Evolutionary conservation across 2,797 vertebrate species (phyloP).

Genomic region (Vipera latastei): DNA sequence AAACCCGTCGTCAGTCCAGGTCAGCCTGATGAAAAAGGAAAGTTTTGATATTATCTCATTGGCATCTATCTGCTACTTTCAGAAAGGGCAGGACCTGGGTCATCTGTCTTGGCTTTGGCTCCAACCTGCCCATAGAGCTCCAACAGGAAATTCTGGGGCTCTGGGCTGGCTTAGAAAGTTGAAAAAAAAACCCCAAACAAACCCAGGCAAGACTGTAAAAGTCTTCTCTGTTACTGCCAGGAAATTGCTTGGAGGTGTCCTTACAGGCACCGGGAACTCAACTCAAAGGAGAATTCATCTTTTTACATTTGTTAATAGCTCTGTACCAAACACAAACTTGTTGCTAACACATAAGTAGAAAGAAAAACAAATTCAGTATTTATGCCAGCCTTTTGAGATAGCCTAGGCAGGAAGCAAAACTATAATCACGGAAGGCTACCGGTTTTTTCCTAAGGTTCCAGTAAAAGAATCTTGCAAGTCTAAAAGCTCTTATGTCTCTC

Average conservation of each 20-base stretch:
- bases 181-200: not conserved
- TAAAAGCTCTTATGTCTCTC: not conserved
- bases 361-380: not conserved
- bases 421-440: not conserved
- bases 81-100: not conserved
- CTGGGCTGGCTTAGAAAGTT: not conserved
- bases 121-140: not conserved
- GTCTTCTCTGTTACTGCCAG: not conserved
- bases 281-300: not conserved
- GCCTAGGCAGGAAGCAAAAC: not conserved
- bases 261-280: not conserved
- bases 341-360: not conserved
- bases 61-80: not conserved
- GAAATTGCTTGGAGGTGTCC: not conserved
- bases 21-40: too few relatives aligned
- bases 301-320: not conserved
- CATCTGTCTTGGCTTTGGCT: not conserved
- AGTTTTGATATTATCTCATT: not conserved
- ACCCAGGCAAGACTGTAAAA: not conserved
- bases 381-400: not conserved
- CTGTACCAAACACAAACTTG: not conserved
- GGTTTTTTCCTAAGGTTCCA: not conserved
- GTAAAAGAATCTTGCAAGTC: not conserved
- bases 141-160: not conserved
- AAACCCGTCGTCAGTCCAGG: too few relatives aligned